Evolutionary conservation across 2,113 vertebrate genomes (phyloP), one percentile per base, ranked within the genome.

Genomic region (Chrysochloris asiatica): DNA sequence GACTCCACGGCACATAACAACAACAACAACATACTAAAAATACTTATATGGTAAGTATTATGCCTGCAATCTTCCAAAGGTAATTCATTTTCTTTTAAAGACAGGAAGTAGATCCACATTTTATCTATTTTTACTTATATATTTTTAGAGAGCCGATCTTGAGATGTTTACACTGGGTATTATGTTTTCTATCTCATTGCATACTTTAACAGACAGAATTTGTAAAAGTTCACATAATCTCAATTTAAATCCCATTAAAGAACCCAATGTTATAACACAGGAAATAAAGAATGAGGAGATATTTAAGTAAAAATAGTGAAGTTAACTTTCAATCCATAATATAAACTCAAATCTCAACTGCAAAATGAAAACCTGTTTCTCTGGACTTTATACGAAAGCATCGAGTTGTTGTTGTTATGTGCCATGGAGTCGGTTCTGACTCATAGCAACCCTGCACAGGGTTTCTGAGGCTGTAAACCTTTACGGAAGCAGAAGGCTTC

Each of bases 361-460:
- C 71, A 88, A 90, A 92, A 81, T 52, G 45, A 81, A 93, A 93
- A 48, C 2, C 26, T 38, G 52, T 94, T 90, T 54, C 26, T 87
- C n/a, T 6, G 78, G 14, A 50, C 76, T 80, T n/a, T n/a, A n/a
- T n/a, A n/a, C n/a, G n/a, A 71, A 0, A 69, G 50, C 45, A 92
- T 71, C 28, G 52, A 93, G 77, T 19, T n/a, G n/a, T n/a, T n/a
- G n/a, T n/a, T n/a, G n/a, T n/a, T n/a, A n/a, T n/a, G n/a, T n/a
- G n/a, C n/a, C n/a, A n/a, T n/a, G n/a, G n/a, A n/a, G n/a, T n/a
- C n/a, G n/a, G n/a, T n/a, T n/a, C n/a, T n/a, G n/a, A n/a, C n/a
- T n/a, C n/a, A n/a, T n/a, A n/a, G n/a, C n/a, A n/a, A n/a, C n/a
- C n/a, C n/a, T n/a, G n/a, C n/a, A n/a, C n/a, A n/a, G n/a, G n/a